Evolutionary conservation across 2,888 invertebrate genomes (phyloP), one percentile per base, ranked within the genome.

Genomic region (Sesamia inferens): DNA sequence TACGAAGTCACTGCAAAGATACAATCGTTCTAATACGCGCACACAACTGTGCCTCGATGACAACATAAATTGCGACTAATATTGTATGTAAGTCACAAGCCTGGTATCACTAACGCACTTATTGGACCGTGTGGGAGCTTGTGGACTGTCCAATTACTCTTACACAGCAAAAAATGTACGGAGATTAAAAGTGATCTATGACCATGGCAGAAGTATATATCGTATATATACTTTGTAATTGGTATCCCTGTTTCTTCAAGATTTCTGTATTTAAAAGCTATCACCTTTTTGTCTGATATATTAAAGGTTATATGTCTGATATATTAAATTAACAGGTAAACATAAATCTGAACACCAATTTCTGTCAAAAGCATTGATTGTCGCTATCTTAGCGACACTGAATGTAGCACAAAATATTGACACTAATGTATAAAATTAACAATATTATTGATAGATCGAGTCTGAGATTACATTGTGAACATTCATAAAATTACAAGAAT

Each of bases 11-110:
- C 59, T 39, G 22, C 44, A 59, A 68, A 54, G 44, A 54, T 24
- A 76, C 19, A 11, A 16, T 74, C 31, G 78, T 24, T 48, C 48
- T 64, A 65, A 51, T 31, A n/a, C n/a, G 14, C 54, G 78, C 78
- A 54, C 22, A 71, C 78, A 11, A 61, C 61, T 62, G 19, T 61
- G 42, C 13, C 61, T 22, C n/a, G 5, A 48, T 71, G 78, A 8
- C 47, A 14, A 22, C 42, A 75, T 42, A 70, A 42, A 75, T 54
- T 48, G 42, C 39, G 31, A 14, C 59, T 54, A 24, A 13, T n/a
- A 47, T 47, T 75, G 59, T 61, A 47, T 59, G n/a, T 47, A 65
- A 74, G 44, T 57, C 24, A 51, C 57, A 51, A 44, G 44, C 4
- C 22, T 51, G 14, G 48, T 44, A 44, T 3, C 47, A 55, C 11